Evolutionary conservation across 2,797 vertebrate genomes (phyloP), one percentile per base, ranked within the genome.

Genomic region (Mastacembelus armatus): DNA sequence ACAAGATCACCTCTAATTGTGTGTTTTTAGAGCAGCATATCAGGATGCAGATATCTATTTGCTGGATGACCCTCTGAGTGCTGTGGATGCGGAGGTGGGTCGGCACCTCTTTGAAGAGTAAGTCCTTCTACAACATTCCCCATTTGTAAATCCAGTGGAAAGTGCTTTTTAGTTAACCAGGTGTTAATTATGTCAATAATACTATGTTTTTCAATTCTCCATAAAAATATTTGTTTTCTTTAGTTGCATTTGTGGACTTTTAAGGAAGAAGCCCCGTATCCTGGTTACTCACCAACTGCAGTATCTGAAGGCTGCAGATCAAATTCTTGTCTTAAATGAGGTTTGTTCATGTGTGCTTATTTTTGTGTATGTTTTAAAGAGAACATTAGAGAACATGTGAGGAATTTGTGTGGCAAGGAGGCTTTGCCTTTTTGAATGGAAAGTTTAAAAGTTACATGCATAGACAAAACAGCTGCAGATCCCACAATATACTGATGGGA

Each of bases 251-350:
- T 96, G 96, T 91, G 96, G 97, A 54, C 87, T 96, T 33, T 87
- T 99, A 66, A 94, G 89, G 48, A 93, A 95, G 83, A 99, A 98
- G 84, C 89, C 95, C 54, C 94, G 93, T 35, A 93, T 99, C 88
- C 92, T 99, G 67, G 96, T 99, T 38, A 99, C 97, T 48, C 97
- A 99, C 68, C 98, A 99, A 63, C 85, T 99, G 35, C 98, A 99
- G 21, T 99, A 95, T 87, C 93, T 99, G 24, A 95, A 91, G 81
- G 93, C 94, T 68, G 96, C 95, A 24, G 94, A 93, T 89, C 93
- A 96, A 75, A 99, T 99, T 74, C 65, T 99, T 15, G 95, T 98
- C 85, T 61, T 99, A 47, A 99, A 97, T 89, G 96, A 97, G 87
- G 98, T 98, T 88, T 76, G 92, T 91, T 27, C 7, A 3, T 51